phyloP scores from a whole-genome alignment of 2,797 vertebrate genomes.

The Poeciliopsis infans region DNA sequence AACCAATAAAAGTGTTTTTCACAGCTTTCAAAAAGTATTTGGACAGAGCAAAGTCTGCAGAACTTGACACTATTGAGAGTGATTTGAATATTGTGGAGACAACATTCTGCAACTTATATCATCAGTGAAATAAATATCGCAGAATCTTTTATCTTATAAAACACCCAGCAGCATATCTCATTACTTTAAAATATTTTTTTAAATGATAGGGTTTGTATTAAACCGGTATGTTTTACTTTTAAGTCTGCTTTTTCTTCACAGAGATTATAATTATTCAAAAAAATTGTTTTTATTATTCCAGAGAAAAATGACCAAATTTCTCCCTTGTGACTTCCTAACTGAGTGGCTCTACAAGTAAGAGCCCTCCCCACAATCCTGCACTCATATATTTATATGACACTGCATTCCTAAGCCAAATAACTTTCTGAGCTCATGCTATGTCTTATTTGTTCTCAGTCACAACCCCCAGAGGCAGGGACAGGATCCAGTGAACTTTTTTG shows the following conservation, averaged over 20 bases:
- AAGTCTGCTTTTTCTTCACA: not conserved
- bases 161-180: not conserved
- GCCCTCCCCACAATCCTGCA: not conserved
- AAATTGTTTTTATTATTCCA: slow-evolving; percentile 64
- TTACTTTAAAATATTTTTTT: too few species aligned
- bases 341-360: slow-evolving; percentile 96
- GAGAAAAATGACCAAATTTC: slow-evolving; percentile 87
- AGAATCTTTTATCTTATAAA: not conserved
- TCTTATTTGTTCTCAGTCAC: slow-evolving; percentile 74
- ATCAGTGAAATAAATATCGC: not conserved
- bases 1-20: not conserved
- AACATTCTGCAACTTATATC: not conserved
- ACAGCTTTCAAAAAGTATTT: not conserved
- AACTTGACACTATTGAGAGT: not conserved
- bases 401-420: not conserved
- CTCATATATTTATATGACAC: not conserved
- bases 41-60: not conserved
- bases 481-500: slow-evolving; percentile 59
- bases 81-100: not conserved
- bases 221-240: slow-evolving; percentile 1
- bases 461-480: slow-evolving; percentile 82
- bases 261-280: not conserved
- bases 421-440: not conserved
- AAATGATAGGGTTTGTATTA: not conserved
- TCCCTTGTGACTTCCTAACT: slow-evolving; percentile 89